These are phyloP conservation scores for Nymphalis io DNA, from an alignment of 1,140 invertebrate species.

Conservation along the genomic window DNA sequence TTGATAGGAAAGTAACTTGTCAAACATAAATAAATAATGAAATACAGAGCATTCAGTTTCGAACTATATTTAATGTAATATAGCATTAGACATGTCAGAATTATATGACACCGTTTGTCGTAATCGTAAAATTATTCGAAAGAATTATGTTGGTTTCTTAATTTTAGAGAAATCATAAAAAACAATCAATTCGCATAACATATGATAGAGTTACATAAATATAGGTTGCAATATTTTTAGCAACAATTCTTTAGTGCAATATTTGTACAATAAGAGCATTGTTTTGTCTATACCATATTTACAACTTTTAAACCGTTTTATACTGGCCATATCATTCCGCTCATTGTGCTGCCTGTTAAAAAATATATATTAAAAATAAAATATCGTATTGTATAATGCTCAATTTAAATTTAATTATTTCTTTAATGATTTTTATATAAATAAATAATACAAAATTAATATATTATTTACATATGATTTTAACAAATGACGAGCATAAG, in stretches of 20 bases:
- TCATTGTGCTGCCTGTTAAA: conserved; percentile 16
- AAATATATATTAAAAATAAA: conserved; percentile 12
- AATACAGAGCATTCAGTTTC: neutral
- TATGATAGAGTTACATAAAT: too few relatives aligned
- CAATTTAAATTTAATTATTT: conserved; percentile 15
- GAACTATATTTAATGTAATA: neutral
- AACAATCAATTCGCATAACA: too few relatives aligned
- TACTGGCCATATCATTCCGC: conserved; percentile 17
- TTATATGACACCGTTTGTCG: too few relatives aligned
- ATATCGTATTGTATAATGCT: conserved; percentile 10
- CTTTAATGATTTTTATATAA: neutral
- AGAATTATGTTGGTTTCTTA: too few relatives aligned
- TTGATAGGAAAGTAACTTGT: neutral
- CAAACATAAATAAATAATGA: neutral
- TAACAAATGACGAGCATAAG: conserved; percentile 3
- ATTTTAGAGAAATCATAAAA: too few relatives aligned
- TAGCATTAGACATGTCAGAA: too few relatives aligned
- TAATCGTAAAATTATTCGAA: too few relatives aligned
- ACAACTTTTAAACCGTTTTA: neutral
- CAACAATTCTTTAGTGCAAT: too few relatives aligned
- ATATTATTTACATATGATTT: conserved; percentile 1
- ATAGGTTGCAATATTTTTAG: too few relatives aligned
- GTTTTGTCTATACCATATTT: neutral
- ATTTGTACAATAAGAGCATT: neutral
- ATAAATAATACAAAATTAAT: neutral